These are phyloP conservation scores for Papilio polytes DNA, from an alignment of 1,140 invertebrate species.

Conservation along the genomic window DNA sequence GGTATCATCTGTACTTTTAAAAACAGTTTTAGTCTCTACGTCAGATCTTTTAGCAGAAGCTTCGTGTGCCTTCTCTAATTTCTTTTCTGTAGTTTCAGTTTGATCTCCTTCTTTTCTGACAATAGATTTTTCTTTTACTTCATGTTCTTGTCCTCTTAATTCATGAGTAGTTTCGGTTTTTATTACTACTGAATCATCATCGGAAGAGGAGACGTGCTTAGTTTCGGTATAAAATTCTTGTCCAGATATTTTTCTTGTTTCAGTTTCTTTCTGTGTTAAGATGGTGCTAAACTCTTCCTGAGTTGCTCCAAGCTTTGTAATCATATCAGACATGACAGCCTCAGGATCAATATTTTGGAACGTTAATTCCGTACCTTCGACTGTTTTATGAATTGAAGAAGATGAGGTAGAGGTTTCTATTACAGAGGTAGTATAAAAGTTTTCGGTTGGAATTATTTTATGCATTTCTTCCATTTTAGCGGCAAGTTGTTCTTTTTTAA, in stretches of 20 bases:
- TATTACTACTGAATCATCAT: slow-evolving; percentile 80
- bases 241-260: slow-evolving; percentile 79
- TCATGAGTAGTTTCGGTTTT: slow-evolving; percentile 81
- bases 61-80: slow-evolving; percentile 80
- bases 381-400: slow-evolving; percentile 74
- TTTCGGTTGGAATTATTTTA: slow-evolving; percentile 67
- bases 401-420: slow-evolving; percentile 76
- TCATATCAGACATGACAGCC: slow-evolving; percentile 77
- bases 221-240: slow-evolving; percentile 81
- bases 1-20: slow-evolving; percentile 76
- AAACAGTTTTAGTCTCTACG: slow-evolving; percentile 78
- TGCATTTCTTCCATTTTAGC: slow-evolving; percentile 76
- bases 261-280: slow-evolving; percentile 80
- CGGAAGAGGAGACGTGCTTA: slow-evolving; percentile 79
- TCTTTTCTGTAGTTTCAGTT: slow-evolving; percentile 79
- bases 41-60: slow-evolving; percentile 78
- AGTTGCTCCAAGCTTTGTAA: slow-evolving; percentile 65
- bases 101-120: slow-evolving; percentile 76
- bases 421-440: slow-evolving; percentile 71
- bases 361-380: slow-evolving; percentile 68
- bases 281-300: slow-evolving; percentile 74
- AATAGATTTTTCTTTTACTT: slow-evolving; percentile 78
- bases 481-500: slow-evolving; percentile 75
- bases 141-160: slow-evolving; percentile 79
- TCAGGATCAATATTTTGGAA: slow-evolving; percentile 76